Evolutionary conservation across 2,888 invertebrate genomes (phyloP).

Genomic region (Oasisia sp.): DNA sequence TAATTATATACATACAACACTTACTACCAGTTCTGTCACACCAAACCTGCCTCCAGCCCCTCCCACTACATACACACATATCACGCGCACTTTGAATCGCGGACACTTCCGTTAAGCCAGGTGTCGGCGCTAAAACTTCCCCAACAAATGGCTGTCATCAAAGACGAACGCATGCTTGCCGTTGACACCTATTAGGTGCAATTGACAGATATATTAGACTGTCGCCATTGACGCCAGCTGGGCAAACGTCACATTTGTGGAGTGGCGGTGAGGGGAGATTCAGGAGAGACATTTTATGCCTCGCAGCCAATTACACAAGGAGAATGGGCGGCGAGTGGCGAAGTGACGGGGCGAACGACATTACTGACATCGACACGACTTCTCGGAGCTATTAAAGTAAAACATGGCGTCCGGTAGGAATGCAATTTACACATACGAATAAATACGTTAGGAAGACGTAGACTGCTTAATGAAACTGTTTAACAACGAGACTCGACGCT

Average conservation of each 20-base stretch:
- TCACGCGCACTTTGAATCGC: not conserved
- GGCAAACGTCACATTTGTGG: conserved; percentile 10
- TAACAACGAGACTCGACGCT: not conserved
- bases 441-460: not conserved
- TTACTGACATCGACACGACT: not conserved
- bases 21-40: not conserved
- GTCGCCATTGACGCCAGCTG: conserved; percentile 3
- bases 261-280: not conserved
- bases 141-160: not conserved
- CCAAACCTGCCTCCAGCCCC: not conserved
- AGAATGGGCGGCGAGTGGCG: not conserved
- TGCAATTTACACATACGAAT: conserved; percentile 6
- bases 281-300: not conserved
- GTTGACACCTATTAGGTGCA: not conserved
- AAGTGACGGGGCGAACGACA: not conserved
- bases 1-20: too few relatives aligned
- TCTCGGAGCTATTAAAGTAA: not conserved
- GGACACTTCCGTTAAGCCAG: not conserved
- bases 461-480: not conserved
- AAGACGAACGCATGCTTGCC: conserved; percentile 1
- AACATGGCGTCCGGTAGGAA: not conserved
- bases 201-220: conserved; percentile 9
- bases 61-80: not conserved
- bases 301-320: not conserved
- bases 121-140: not conserved